Evolutionary conservation across 2,797 vertebrate genomes (phyloP).

Genomic region (Peromyscus eremicus): DNA sequence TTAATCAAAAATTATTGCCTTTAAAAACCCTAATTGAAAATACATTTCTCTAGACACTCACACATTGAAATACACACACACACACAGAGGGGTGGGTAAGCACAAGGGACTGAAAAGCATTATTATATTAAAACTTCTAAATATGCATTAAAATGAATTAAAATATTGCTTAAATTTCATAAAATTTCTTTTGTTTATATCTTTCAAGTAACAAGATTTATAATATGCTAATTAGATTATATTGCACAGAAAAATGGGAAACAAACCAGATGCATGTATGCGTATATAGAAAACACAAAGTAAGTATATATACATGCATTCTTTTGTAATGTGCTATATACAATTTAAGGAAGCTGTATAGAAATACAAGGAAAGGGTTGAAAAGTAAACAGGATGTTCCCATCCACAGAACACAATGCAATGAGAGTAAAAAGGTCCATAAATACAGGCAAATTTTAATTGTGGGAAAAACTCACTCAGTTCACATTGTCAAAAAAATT

Average conservation of each 20-base stretch:
- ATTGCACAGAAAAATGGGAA: conserved; percentile 60
- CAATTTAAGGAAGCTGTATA: conserved; percentile 67
- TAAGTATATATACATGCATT: not conserved
- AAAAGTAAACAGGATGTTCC: conserved; percentile 72
- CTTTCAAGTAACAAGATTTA: conserved; percentile 59
- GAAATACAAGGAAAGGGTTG: conserved; percentile 55
- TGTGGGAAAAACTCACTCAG: conserved; percentile 55
- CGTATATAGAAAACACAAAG: not conserved
- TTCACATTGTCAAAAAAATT: conserved; percentile 39
- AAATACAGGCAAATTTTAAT: conserved; percentile 53
- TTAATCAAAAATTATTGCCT: not conserved
- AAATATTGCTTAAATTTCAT: conserved; percentile 24
- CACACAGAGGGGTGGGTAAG: too few relatives aligned
- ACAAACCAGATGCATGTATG: not conserved
- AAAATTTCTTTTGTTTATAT: conserved; percentile 58
- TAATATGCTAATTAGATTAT: conserved; percentile 57
- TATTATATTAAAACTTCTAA: conserved; percentile 36
- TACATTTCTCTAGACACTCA: not conserved
- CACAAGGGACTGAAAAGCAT: conserved; percentile 6
- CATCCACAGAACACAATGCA: conserved; percentile 50
- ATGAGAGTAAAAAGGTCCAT: not conserved
- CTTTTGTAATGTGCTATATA: conserved; percentile 17
- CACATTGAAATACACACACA: not conserved
- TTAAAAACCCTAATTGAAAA: not conserved
- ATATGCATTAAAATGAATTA: conserved; percentile 45